These are phyloP conservation scores for Naso thynnoides DNA, from an alignment of 2,797 vertebrate species.

Conservation along the genomic window DNA sequence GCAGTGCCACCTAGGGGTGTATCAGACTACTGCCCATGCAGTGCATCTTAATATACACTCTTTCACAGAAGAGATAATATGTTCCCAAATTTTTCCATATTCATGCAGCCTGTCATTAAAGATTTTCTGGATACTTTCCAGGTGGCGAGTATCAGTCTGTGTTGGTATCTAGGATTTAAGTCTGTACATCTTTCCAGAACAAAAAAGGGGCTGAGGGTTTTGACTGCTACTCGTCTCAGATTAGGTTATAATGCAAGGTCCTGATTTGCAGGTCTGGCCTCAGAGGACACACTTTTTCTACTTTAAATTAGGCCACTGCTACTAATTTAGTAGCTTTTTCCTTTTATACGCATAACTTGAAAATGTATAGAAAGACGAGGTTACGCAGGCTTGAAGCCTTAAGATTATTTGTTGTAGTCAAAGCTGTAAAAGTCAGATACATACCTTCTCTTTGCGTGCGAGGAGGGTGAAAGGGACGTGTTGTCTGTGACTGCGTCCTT, in stretches of 20 bases:
- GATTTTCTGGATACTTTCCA: neutral
- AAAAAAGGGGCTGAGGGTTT: neutral
- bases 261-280: conserved; percentile 16
- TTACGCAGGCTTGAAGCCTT: neutral
- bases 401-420: neutral
- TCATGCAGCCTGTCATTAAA: neutral
- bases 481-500: conserved; percentile 84
- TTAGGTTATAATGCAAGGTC: neutral
- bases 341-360: conserved; percentile 14
- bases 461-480: conserved; percentile 86
- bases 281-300: neutral
- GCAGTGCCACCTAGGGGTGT: neutral
- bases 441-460: conserved; percentile 90
- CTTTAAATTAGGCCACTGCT: conserved; percentile 14
- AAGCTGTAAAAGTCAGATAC: neutral
- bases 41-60: neutral
- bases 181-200: neutral
- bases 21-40: neutral
- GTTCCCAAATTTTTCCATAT: neutral
- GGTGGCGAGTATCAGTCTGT: neutral
- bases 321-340: neutral
- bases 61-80: neutral
- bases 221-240: neutral
- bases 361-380: neutral
- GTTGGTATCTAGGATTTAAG: neutral